Conservation (phyloP, 2,888 invertebrate genomes). For the Eulithis prunata region DNA sequence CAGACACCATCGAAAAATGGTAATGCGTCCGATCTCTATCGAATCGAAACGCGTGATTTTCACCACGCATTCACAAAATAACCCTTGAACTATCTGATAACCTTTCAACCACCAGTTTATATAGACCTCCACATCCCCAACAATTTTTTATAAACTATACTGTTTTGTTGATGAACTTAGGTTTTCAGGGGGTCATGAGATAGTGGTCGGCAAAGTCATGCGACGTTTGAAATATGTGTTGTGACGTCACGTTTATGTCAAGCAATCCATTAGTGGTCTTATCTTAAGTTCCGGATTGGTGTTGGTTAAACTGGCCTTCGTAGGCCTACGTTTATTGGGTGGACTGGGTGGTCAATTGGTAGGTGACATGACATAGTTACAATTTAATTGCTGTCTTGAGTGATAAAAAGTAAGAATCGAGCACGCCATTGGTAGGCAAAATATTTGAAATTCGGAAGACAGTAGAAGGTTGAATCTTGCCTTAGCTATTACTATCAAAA, state of each 20-base stretch:
- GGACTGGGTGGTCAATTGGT: no score
- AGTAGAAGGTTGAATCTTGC: no score
- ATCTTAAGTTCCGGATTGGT: constrained; percentile 81
- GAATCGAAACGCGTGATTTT: constrained; percentile 75
- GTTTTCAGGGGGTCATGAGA: constrained; percentile 43
- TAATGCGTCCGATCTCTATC: constrained; percentile 76
- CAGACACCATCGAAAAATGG: constrained; percentile 78
- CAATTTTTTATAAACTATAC: background rate
- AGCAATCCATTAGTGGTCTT: constrained; percentile 82
- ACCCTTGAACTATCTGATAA: constrained; percentile 81
- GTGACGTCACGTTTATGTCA: constrained; percentile 84
- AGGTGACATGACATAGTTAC: constrained; percentile 64
- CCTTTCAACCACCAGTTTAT: constrained; percentile 60
- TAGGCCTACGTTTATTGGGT: constrained; percentile 62
- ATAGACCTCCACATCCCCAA: constrained; percentile 46
- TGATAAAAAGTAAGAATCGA: constrained; percentile 1
- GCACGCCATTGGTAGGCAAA: no score
- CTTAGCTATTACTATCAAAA: no score
- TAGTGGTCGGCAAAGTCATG: constrained; percentile 62
- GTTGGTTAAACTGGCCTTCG: constrained; percentile 58
- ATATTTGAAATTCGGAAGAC: no score
- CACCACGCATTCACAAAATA: constrained; percentile 79
- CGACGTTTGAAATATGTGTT: constrained; percentile 80
- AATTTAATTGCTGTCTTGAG: background rate
- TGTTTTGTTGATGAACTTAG: constrained; percentile 7